Evolutionary conservation across 2,797 vertebrate species (phyloP).

Genomic region (Enteromius thamalakanensis): DNA sequence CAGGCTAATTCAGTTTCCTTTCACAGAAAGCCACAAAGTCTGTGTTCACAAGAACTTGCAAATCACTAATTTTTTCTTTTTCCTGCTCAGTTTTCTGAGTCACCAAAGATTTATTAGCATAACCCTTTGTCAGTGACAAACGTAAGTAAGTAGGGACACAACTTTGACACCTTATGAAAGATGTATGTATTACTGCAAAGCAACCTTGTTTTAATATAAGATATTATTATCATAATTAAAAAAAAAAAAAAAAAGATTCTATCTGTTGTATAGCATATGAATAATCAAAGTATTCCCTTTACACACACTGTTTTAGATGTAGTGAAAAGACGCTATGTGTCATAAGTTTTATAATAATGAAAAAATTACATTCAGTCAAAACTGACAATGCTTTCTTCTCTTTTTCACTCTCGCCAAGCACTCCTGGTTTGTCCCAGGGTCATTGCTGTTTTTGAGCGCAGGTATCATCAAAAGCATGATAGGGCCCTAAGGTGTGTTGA

Average conservation of each 20-base stretch:
- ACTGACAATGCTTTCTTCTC: neutral
- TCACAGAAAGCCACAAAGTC: constrained; percentile 24
- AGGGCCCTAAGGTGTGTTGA: constrained; percentile 48
- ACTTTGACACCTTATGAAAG: neutral
- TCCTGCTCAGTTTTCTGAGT: neutral
- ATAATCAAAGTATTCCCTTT: too few species aligned
- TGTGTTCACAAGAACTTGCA: constrained; percentile 28
- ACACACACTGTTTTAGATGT: too few species aligned
- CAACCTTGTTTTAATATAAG: too few species aligned
- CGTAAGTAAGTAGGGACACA: too few species aligned
- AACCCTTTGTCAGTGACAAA: too few species aligned
- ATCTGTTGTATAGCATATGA: too few species aligned
- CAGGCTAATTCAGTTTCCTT: constrained; percentile 15
- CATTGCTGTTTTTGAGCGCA: constrained; percentile 11
- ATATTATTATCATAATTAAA: too few species aligned
- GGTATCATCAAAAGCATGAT: constrained; percentile 39
- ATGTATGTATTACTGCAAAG: neutral
- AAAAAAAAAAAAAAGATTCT: too few species aligned
- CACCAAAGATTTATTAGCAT: neutral
- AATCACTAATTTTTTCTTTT: neutral
- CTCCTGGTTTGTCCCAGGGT: neutral
- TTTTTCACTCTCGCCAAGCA: constrained; percentile 1
- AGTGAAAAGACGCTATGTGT: too few species aligned
- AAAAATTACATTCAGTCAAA: neutral
- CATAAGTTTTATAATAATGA: too few species aligned